Conservation (phyloP, 2,888 invertebrate species). For the Drosophila antonietae region DNA sequence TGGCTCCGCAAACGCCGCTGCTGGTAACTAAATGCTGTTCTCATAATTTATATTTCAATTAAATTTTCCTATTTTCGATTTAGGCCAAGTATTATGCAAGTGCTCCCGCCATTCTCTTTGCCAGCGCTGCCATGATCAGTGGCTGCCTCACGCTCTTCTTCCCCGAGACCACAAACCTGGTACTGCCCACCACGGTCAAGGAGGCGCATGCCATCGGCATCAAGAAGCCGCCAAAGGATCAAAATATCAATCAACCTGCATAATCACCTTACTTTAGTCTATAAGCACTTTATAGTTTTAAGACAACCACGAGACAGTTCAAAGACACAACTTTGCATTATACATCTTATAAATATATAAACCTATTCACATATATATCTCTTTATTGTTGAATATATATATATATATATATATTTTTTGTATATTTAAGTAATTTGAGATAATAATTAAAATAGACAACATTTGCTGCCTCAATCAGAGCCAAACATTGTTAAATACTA, state of each 20-base stretch:
- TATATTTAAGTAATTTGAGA: background rate
- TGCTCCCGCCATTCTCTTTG: slow-evolving; percentile 87
- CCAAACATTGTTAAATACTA: background rate
- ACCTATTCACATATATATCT: background rate
- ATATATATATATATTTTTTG: background rate
- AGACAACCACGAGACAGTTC: slow-evolving; percentile 40
- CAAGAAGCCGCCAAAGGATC: slow-evolving; percentile 56
- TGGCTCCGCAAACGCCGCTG: slow-evolving; percentile 90
- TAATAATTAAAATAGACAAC: background rate
- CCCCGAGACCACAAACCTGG: slow-evolving; percentile 87
- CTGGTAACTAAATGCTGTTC: slow-evolving; percentile 78
- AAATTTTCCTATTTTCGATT: background rate
- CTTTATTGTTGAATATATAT: background rate
- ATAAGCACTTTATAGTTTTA: slow-evolving; percentile 26
- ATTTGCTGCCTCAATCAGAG: background rate
- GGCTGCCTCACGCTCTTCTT: slow-evolving; percentile 87
- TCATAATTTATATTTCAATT: background rate
- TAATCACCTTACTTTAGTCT: slow-evolving; percentile 8
- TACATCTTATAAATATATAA: slow-evolving; percentile 1
- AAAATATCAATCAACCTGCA: slow-evolving; percentile 32
- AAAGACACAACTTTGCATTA: slow-evolving; percentile 59
- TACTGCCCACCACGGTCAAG: slow-evolving; percentile 87
- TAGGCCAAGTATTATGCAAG: slow-evolving; percentile 82
- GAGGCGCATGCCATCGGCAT: slow-evolving; percentile 86
- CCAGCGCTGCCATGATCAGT: slow-evolving; percentile 86